Base-by-base conservation (phyloP, 2,113 vertebrate species). In the Chaenogobius annularis region DNA sequence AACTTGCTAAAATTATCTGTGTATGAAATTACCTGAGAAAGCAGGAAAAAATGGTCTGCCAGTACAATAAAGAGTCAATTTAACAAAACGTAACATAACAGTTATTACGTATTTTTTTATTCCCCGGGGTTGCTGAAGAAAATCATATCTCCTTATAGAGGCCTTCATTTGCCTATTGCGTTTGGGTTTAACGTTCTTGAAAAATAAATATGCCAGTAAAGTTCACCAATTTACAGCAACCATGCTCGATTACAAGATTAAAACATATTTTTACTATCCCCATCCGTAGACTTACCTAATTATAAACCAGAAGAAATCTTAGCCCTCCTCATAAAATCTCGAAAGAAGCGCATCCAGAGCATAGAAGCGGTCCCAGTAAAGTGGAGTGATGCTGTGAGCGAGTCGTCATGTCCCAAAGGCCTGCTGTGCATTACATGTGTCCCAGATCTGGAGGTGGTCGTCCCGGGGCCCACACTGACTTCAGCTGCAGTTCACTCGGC, bases 321-420 rank as follows among this genome's bases (percentile, higher is more conserved):
- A 68, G 14, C 17, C 3, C 74, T 62, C 71, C 19, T 14, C 31
- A 50, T 85, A 68, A 85, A 68, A 83, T 11, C 37, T 68, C 54
- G 20, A 48, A 47, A 26, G 48, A 70, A 19, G 66, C 50, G n/a
- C 14, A 35, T 65, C 43, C 63, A 9, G 56, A 26, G 47, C 52
- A 54, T 22, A 47, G 56, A 55, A 68, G 66, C 26, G n/a, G 61
- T 83, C 79, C 80, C 55, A 14, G 55, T 59, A 56, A 58, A 81
- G 74, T 19, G 35, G 35, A 80, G 68, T 75, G 56, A 66, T 66
- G 67, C n/a, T 71, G 78, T 55, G 79, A 71, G 50, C 58, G 59
- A 56, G 44, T 66, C 67, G 47, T 84, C 88, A 89, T 89, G 55
- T 84, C 84, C 73, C 26, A 15, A 59, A 59, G 69, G 65, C 37